phyloP scores from a whole-genome alignment of 2,113 vertebrate species.

The rabbit (Oryctolagus cuniculus) region DNA sequence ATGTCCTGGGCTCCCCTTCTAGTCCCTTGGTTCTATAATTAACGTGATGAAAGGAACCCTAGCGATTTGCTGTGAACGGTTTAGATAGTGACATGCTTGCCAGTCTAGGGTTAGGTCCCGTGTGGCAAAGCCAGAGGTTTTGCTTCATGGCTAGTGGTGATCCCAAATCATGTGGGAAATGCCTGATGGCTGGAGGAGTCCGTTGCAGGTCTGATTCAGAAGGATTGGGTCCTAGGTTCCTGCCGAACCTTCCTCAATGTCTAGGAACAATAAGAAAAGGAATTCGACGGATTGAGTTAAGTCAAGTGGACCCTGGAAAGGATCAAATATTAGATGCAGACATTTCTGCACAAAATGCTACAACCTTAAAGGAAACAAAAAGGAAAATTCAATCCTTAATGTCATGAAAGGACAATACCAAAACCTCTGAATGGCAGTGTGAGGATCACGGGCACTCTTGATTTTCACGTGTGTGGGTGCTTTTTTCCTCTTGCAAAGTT shows the following conservation, averaged over 20 bases:
- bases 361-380: conserved; percentile 13
- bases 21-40: conserved; percentile 78
- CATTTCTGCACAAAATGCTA: not conserved
- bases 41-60: conserved; percentile 73
- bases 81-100: conserved; percentile 78
- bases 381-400: conserved; percentile 30
- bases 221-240: not conserved
- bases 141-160: conserved; percentile 14
- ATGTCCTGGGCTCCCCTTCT: conserved; percentile 56
- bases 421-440: not conserved
- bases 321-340: not conserved
- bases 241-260: not conserved
- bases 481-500: conserved; percentile 25
- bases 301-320: not conserved
- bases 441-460: not conserved
- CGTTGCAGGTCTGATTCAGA: conserved; percentile 21
- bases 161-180: not conserved
- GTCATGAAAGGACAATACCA: not conserved
- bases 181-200: not conserved
- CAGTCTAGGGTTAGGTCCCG: conserved; percentile 57
- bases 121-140: conserved; percentile 59
- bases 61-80: conserved; percentile 59
- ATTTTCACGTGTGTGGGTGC: not conserved
- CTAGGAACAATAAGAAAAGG: not conserved
- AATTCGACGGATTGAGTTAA: conserved; percentile 29